Percentiles rank a stretch among this genome's conserved stretches.
These are phyloP conservation scores for Sorex araneus DNA, from an alignment of 2,113 vertebrate genomes.

Conservation along the genomic window DNA sequence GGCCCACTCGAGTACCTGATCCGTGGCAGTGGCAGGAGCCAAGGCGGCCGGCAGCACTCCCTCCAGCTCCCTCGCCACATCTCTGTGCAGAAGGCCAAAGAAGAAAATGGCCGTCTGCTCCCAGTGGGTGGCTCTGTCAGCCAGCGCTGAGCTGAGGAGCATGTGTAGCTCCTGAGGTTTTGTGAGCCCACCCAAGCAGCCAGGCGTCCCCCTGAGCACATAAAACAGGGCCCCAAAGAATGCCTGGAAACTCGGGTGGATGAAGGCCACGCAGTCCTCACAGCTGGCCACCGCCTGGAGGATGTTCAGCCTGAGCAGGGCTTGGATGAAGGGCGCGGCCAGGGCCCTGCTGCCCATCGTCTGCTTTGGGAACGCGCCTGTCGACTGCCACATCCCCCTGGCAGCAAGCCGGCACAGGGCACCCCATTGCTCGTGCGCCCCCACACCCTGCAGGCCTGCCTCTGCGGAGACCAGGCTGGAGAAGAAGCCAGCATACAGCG, in stretches of 20 bases:
- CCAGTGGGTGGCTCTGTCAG: neutral
- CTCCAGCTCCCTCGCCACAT: neutral
- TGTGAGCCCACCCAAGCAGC: rapidly evolving
- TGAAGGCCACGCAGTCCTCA: conserved; percentile 66
- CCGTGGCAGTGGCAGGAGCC: neutral
- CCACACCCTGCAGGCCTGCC: neutral
- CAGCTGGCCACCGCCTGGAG: conserved; percentile 27
- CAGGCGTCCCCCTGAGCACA: neutral
- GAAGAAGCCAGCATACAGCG: neutral
- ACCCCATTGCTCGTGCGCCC: neutral
- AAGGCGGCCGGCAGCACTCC: neutral
- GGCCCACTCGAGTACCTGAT: neutral
- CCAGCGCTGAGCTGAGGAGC: rapidly evolving
- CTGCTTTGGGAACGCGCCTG: neutral
- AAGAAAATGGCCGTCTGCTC: neutral
- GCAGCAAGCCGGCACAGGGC: conserved; percentile 5
- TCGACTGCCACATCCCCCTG: conserved; percentile 23
- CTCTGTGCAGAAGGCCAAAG: conserved; percentile 59
- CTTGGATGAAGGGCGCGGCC: neutral
- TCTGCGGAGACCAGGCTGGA: neutral
- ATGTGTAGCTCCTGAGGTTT: neutral
- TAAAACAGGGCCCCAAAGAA: conserved; percentile 75
- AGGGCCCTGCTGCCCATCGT: neutral
- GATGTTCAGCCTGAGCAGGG: conserved; percentile 41
- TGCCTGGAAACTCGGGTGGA: conserved; percentile 78